Percentiles rank a stretch among this genome's conserved stretches.
Evolutionary conservation across 2,888 invertebrate species (phyloP).

Genomic region (Geophilus truncorum): DNA sequence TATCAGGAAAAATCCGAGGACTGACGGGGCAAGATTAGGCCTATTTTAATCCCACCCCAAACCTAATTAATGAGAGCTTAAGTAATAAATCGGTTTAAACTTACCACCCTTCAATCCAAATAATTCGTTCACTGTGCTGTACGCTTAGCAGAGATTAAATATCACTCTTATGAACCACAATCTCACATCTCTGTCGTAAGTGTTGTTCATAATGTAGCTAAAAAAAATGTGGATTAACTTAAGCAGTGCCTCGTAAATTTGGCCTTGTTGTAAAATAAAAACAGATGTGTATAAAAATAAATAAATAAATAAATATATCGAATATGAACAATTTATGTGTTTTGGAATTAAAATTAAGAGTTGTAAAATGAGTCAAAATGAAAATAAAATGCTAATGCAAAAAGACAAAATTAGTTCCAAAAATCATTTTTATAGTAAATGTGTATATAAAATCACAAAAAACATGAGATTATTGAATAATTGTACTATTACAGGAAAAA

Average conservation of each 20-base stretch:
- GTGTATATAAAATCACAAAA: background rate
- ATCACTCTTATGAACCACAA: background rate
- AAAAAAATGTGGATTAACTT: background rate
- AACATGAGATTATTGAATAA: background rate
- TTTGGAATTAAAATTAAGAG: background rate
- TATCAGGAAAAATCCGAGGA: background rate
- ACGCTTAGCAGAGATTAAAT: background rate
- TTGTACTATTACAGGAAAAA: background rate
- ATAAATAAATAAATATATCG: background rate
- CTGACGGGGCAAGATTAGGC: background rate
- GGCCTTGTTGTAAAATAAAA: background rate
- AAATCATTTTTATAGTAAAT: background rate
- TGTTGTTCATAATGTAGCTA: background rate
- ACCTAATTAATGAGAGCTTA: background rate
- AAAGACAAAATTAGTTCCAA: background rate
- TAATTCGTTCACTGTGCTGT: background rate
- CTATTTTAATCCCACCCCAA: background rate
- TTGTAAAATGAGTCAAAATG: background rate
- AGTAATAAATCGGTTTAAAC: background rate
- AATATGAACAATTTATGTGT: background rate
- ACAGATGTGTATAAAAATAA: background rate
- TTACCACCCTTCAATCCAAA: background rate
- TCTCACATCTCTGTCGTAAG: background rate
- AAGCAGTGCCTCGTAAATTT: background rate
- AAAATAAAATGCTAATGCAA: slow-evolving; percentile 6